phyloP scores from a whole-genome alignment of 2,113 vertebrate species.

The Brachyhypopomus occidentalis region DNA sequence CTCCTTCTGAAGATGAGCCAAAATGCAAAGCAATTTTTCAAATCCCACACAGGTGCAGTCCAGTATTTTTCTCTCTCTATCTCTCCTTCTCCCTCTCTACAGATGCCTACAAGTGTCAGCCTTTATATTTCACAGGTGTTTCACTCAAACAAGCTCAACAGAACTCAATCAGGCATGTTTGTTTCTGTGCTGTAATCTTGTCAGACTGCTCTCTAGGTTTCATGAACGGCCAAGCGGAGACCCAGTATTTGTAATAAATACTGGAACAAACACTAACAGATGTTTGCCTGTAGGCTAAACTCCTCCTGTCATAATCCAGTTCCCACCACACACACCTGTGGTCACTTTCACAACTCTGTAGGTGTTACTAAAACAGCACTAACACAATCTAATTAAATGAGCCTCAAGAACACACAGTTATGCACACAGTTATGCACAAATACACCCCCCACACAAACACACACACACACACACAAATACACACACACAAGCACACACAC shows the following conservation, averaged over 20 bases:
- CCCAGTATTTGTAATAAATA: not conserved
- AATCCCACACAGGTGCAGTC: slow-evolving; percentile 46
- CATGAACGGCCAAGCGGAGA: not conserved
- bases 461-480: not conserved
- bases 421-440: not conserved
- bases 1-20: slow-evolving; percentile 33
- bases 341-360: not conserved
- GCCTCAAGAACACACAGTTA: too few species aligned
- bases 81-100: not conserved
- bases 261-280: not conserved
- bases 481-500: too few species aligned
- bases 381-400: too few species aligned
- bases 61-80: slow-evolving; percentile 1
- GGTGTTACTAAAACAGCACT: not conserved
- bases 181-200: slow-evolving; percentile 17
- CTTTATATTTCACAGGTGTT: slow-evolving; percentile 1
- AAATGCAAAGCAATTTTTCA: slow-evolving; percentile 42
- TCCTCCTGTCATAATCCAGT: not conserved
- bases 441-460: not conserved
- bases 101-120: slow-evolving; percentile 14
- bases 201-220: not conserved
- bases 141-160: not conserved
- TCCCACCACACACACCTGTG: not conserved
- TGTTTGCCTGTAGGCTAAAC: not conserved
- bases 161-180: slow-evolving; percentile 10